Evolutionary conservation across 1,140 invertebrate species (phyloP).

Genomic region (Drosophila virilis): DNA sequence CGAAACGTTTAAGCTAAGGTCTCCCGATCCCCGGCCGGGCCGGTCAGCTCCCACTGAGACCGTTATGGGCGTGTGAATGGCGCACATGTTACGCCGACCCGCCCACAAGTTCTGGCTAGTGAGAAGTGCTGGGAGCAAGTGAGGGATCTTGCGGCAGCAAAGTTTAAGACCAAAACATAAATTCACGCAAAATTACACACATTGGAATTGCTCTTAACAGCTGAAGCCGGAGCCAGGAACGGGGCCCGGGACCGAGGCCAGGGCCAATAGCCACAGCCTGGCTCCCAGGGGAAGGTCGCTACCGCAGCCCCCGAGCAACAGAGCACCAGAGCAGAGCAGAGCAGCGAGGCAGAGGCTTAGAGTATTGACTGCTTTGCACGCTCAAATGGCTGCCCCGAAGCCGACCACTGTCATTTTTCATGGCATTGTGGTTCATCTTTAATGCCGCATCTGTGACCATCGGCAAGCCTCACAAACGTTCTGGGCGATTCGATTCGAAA

Average conservation of each 20-base stretch:
- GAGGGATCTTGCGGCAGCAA: constrained; percentile 21
- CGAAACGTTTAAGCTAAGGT: constrained; percentile 62
- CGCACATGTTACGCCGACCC: constrained; percentile 52
- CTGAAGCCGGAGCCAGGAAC: not conserved
- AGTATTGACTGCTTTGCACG: constrained; percentile 46
- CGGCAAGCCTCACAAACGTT: too few species aligned
- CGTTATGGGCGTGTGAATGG: constrained; percentile 62
- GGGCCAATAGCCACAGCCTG: constrained; percentile 42
- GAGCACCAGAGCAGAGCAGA: not conserved
- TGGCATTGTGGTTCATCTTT: constrained; percentile 38
- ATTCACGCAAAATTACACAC: constrained; percentile 76
- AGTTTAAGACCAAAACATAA: constrained; percentile 64
- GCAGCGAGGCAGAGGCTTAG: not conserved
- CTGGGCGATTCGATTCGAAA: too few species aligned
- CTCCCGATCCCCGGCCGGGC: constrained; percentile 23
- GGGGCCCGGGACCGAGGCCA: too few species aligned
- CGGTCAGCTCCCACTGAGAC: constrained; percentile 30
- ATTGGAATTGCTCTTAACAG: constrained; percentile 58
- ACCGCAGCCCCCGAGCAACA: not conserved
- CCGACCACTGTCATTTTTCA: constrained; percentile 49
- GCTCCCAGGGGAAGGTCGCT: constrained; percentile 25
- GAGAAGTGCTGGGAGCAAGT: not conserved
- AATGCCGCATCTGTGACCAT: not conserved
- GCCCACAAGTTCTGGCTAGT: constrained; percentile 26
- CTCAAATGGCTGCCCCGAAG: constrained; percentile 41